Evolutionary conservation across 37 sponge, comb jelly and placozoan species (phyloP).

Genomic region (Ephydatia muelleri): DNA sequence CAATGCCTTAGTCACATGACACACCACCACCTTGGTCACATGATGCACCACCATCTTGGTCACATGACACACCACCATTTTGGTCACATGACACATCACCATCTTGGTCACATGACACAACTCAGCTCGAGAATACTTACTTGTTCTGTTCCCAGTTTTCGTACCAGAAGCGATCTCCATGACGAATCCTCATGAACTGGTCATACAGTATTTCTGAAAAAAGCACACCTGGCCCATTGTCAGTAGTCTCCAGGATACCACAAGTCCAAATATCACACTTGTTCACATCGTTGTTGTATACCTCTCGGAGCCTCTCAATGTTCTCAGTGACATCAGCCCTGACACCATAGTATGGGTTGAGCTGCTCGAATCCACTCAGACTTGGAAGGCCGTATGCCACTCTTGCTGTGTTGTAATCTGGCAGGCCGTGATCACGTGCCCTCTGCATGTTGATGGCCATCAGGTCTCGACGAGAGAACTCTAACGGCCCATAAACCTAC

Average conservation of each 20-base stretch:
- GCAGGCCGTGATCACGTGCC: conserved; percentile 94
- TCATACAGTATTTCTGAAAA: conserved; percentile 86
- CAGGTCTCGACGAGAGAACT: conserved; percentile 89
- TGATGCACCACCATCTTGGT: background rate
- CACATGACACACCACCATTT: background rate
- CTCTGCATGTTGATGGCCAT: conserved; percentile 95
- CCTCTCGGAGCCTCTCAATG: conserved; percentile 79
- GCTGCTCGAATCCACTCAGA: conserved; percentile 53
- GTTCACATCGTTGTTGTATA: conserved; percentile 77
- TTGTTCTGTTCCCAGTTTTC: conserved; percentile 76
- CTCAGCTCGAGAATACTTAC: conserved; percentile 30
- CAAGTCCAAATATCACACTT: conserved; percentile 93
- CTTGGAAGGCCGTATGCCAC: conserved; percentile 68
- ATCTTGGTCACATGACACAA: background rate
- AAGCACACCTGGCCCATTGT: conserved; percentile 82
- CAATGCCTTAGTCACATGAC: background rate
- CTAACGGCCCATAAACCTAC: conserved; percentile 88
- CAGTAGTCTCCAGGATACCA: conserved; percentile 83
- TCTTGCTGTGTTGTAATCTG: conserved; percentile 88
- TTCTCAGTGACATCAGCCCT: conserved; percentile 39
- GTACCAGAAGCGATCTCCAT: conserved; percentile 95
- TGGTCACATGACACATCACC: background rate
- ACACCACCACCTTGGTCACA: background rate
- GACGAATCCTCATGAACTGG: conserved; percentile 92
- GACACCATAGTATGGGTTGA: conserved; percentile 79